These are phyloP conservation scores for Spialia ferax DNA, from an alignment of 2,888 invertebrate species.

Conservation along the genomic window DNA sequence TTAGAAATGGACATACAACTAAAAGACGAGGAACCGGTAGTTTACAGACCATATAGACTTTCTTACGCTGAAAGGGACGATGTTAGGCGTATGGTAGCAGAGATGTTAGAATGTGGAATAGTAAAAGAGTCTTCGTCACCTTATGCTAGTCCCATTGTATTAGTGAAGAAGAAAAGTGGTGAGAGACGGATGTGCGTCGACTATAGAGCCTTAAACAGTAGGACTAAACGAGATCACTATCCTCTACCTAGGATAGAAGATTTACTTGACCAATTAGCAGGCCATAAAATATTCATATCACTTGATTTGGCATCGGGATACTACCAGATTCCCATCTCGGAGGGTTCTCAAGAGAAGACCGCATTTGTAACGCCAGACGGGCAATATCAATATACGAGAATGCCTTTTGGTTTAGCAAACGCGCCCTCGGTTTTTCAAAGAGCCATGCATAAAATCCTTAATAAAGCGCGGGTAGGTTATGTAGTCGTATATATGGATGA, in stretches of 20 bases:
- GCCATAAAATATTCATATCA: conserved; percentile 3
- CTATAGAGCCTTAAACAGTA: conserved; percentile 42
- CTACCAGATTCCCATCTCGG: conserved; percentile 47
- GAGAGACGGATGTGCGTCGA: conserved; percentile 43
- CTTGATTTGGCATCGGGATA: conserved; percentile 34
- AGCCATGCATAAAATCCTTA: not conserved
- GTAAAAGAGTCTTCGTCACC: conserved; percentile 42
- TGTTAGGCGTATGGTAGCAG: conserved; percentile 38
- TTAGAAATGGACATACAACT: not conserved
- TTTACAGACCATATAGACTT: conserved; percentile 43
- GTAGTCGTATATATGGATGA: conserved; percentile 3
- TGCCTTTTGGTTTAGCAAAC: conserved; percentile 44
- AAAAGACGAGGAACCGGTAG: conserved; percentile 28
- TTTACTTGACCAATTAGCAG: conserved; percentile 33
- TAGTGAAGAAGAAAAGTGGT: conserved; percentile 44
- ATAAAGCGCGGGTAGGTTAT: not conserved
- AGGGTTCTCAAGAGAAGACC: conserved; percentile 38
- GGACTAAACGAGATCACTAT: conserved; percentile 43
- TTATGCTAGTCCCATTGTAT: conserved; percentile 46
- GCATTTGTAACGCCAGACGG: conserved; percentile 43
- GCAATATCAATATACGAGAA: conserved; percentile 37
- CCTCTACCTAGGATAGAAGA: conserved; percentile 46
- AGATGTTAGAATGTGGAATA: conserved; percentile 42
- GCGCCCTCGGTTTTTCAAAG: conserved; percentile 4
- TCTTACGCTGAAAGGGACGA: conserved; percentile 37